Percentiles rank a stretch among this genome's conserved stretches.
Evolutionary conservation across 2,797 vertebrate genomes (phyloP).

Genomic region (Aldrovandia affinis): DNA sequence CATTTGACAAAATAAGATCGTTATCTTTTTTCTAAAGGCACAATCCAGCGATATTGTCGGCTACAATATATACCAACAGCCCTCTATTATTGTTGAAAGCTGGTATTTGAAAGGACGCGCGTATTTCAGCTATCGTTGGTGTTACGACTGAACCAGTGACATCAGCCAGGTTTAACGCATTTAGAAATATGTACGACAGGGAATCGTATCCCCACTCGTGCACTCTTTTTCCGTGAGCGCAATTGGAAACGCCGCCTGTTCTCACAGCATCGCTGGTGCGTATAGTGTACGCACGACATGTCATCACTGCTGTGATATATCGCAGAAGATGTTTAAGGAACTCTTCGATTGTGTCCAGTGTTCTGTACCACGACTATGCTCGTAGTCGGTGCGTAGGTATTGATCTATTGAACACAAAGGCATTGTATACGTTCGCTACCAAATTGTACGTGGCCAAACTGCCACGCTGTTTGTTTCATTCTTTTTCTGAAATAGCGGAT

Average conservation of each 20-base stretch:
- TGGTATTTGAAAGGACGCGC: background rate
- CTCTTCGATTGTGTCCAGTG: background rate
- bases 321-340: slow-evolving; percentile 11
- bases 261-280: slow-evolving; percentile 11
- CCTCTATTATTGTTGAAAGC: background rate
- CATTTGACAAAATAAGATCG: background rate
- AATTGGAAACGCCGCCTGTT: slow-evolving; percentile 8
- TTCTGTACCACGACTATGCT: background rate
- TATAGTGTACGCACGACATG: slow-evolving; percentile 19
- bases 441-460: background rate
- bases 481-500: background rate
- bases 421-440: background rate
- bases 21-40: background rate
- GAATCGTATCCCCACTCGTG: background rate
- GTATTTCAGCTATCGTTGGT: background rate
- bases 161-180: background rate
- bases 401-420: background rate
- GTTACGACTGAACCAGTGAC: background rate
- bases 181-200: background rate
- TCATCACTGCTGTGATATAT: background rate
- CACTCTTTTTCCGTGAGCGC: background rate
- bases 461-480: background rate
- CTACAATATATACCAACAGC: no score
- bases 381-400: background rate
- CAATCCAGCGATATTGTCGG: background rate